A percentile compares a stretch with the other conserved stretches of the same genome.
Conservation (phyloP, 2,113 vertebrate genomes). For the Thomomys bottae region DNA sequence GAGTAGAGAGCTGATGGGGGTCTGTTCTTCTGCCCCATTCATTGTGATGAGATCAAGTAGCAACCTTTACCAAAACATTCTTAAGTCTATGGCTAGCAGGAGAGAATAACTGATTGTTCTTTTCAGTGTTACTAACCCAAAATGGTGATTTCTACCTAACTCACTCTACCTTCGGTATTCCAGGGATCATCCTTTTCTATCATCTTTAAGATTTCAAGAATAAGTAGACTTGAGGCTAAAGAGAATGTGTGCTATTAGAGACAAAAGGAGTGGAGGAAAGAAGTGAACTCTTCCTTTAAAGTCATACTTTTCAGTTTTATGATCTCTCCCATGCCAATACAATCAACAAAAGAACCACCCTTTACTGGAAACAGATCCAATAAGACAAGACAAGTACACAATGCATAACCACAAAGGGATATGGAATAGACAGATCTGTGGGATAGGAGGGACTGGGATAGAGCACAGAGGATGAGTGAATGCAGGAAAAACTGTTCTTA, state of each 20-base stretch:
- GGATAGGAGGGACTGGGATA: not conserved
- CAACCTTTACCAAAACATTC: not conserved
- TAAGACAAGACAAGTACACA: not conserved
- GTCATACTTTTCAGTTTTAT: not conserved
- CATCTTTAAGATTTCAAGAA: not conserved
- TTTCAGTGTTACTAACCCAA: too few species aligned
- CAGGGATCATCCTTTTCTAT: not conserved
- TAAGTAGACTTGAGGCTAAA: not conserved
- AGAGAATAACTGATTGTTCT: not conserved
- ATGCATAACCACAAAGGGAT: not conserved
- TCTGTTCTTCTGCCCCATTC: not conserved
- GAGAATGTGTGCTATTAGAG: not conserved
- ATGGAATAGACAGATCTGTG: not conserved
- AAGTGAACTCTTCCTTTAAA: not conserved
- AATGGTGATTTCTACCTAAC: not conserved
- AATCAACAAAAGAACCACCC: too few species aligned
- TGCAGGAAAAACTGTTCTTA: not conserved
- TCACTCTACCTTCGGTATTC: not conserved
- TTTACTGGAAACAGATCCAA: not conserved
- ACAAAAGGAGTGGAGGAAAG: conserved; percentile 11
- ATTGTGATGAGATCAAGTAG: not conserved
- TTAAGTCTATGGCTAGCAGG: not conserved
- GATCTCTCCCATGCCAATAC: not conserved
- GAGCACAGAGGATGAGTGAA: fast-evolving
- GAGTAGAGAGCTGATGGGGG: too few species aligned